Percentiles rank a stretch among this genome's conserved stretches.
phyloP scores from a whole-genome alignment of 1,140 invertebrate genomes.

The Hestina assimilis region DNA sequence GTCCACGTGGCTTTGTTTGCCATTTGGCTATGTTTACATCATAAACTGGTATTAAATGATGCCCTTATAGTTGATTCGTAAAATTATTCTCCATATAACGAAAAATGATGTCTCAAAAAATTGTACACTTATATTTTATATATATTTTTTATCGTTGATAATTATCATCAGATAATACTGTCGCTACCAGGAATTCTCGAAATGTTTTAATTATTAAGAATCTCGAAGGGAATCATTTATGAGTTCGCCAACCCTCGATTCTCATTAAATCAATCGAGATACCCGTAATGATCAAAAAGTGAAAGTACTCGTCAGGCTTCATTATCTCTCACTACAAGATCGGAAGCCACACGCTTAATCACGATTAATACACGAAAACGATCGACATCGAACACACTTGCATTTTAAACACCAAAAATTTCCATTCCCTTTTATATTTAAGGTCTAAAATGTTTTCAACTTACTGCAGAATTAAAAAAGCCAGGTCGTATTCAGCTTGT shows the following conservation, averaged over 20 bases:
- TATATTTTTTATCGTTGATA: not conserved
- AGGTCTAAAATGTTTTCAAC: conserved; percentile 31
- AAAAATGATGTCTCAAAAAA: too few species aligned
- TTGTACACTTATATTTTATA: too few species aligned
- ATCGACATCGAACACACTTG: conserved; percentile 15
- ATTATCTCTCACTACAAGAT: conserved; percentile 58
- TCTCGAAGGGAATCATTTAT: conserved; percentile 44
- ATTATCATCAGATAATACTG: not conserved
- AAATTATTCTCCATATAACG: too few species aligned
- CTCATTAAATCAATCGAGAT: conserved; percentile 48
- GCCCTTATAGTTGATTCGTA: too few species aligned
- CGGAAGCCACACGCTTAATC: conserved; percentile 59
- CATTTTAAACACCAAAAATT: conserved; percentile 6
- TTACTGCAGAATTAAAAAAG: conserved; percentile 28
- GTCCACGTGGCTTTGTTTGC: conserved; percentile 62
- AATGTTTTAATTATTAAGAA: conserved; percentile 24
- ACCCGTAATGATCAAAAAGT: conserved; percentile 68
- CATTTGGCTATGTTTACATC: conserved; percentile 49
- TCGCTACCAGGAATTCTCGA: not conserved
- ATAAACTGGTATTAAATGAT: too few species aligned
- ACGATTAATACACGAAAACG: conserved; percentile 51
- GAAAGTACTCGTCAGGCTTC: conserved; percentile 56
- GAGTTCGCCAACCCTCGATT: conserved; percentile 46
- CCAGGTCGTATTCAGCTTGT: conserved; percentile 40
- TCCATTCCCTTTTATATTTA: conserved; percentile 7